A percentile compares a stretch with the other conserved stretches of the same genome.
Evolutionary conservation across 2,797 vertebrate species (phyloP).

Genomic region (Phalanger gymnotis): DNA sequence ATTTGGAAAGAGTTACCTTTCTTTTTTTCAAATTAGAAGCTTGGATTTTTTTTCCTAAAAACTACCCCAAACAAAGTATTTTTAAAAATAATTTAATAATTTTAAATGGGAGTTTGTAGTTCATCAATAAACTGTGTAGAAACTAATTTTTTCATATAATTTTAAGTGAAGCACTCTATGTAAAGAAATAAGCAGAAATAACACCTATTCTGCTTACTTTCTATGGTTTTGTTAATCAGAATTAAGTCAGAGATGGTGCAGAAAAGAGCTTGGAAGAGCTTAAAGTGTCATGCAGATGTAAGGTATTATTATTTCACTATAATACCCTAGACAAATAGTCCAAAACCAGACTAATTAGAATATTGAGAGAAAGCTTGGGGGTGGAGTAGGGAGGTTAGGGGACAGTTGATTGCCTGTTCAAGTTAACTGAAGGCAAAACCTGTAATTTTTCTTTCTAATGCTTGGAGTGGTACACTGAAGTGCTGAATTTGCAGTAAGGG

Average conservation of each 20-base stretch:
- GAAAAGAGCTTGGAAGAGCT: conserved; percentile 2
- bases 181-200: conserved; percentile 12
- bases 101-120: conserved; percentile 1
- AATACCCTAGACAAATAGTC: conserved; percentile 2
- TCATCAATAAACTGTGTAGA: neutral
- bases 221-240: neutral
- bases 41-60: conserved; percentile 4
- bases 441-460: neutral
- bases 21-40: neutral
- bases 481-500: neutral
- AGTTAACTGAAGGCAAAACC: neutral
- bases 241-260: neutral
- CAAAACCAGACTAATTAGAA: neutral
- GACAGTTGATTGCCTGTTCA: neutral
- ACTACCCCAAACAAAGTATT: conserved; percentile 4
- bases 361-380: neutral
- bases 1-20: neutral
- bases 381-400: neutral
- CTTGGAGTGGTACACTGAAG: neutral
- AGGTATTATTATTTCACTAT: conserved; percentile 25
- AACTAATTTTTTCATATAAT: neutral
- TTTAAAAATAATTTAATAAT: too few relatives aligned
- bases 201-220: neutral
- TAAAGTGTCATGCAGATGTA: neutral
- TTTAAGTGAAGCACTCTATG: neutral